Base-by-base conservation (phyloP, 2,113 vertebrate genomes). In the Labrus mixtus region DNA sequence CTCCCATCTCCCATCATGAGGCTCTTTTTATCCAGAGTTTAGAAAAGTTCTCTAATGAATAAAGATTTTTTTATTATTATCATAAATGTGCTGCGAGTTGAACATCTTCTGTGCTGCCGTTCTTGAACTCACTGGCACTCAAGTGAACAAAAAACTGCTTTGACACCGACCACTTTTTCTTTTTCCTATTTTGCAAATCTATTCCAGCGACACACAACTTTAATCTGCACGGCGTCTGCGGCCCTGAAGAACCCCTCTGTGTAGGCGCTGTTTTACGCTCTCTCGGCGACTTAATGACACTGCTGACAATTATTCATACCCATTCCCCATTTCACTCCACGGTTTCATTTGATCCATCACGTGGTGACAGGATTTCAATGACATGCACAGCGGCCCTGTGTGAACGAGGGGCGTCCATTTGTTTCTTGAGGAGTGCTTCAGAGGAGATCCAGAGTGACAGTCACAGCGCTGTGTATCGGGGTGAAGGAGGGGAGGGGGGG, bases 281-380 rank as follows among this genome's bases (percentile, higher is more conserved):
- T 78, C 41, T 77, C 69, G 22, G 25, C 67, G 58, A 80, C 78
- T 76, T 70, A 73, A 85, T 70, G 55, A 85, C 58, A 62, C 56
- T 39, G 53, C 59, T 66, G 65, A 68, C 77, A 69, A 78, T 81
- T 78, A 75, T 80, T 81, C 68, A 82, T 58, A 71, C 36, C 65
- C 79, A 63, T 43, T 70, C 61, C 20, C 29, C 61, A 33, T 62
- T 50, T 83, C 71, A 58, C 54, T 65, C 64, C 51, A 67, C 29
- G 39, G 63, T 87, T 78, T 76, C 63, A 87, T 62, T 72, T 79
- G 65, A 74, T 79, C 76, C 60, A 64, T 79, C 69, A 13, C 67
- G 41, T 71, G 78, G 23, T 80, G 73, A 80, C 51, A 80, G 78
- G 83, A 88, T 85, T 75, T 74, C 71, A 81, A 85, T 79, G 79